Conservation (phyloP, 2,113 vertebrate species). For the Dasyurus viverrinus region DNA sequence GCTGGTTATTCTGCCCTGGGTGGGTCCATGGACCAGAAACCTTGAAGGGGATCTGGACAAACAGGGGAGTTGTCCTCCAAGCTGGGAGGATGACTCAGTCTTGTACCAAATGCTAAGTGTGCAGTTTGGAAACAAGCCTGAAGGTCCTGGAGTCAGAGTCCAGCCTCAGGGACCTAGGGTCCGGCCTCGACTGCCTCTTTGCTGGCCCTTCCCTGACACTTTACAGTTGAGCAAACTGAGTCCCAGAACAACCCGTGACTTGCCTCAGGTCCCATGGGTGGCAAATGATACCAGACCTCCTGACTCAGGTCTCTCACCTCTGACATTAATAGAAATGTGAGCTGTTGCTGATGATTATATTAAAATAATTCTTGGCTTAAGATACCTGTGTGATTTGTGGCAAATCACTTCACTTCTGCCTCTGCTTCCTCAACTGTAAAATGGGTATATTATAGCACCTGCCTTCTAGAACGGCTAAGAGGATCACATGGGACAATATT, state of each 20-base stretch:
- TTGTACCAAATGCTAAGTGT: background rate
- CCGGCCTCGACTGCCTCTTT: background rate
- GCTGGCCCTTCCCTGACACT: background rate
- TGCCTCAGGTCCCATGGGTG: background rate
- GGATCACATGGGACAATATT: background rate
- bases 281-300: background rate
- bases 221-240: background rate
- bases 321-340: background rate
- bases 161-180: background rate
- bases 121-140: no score
- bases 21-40: background rate
- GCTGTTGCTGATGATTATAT: background rate
- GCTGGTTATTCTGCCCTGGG: background rate
- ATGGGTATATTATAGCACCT: background rate
- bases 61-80: background rate
- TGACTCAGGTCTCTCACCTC: background rate
- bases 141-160: background rate
- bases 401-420: background rate
- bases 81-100: conserved; percentile 32
- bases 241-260: background rate
- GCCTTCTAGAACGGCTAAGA: background rate
- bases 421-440: background rate
- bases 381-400: background rate
- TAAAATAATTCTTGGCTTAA: background rate
- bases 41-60: conserved; percentile 18